Conservation (phyloP, 2,113 vertebrate species). For the Takifugu bimaculatus region DNA sequence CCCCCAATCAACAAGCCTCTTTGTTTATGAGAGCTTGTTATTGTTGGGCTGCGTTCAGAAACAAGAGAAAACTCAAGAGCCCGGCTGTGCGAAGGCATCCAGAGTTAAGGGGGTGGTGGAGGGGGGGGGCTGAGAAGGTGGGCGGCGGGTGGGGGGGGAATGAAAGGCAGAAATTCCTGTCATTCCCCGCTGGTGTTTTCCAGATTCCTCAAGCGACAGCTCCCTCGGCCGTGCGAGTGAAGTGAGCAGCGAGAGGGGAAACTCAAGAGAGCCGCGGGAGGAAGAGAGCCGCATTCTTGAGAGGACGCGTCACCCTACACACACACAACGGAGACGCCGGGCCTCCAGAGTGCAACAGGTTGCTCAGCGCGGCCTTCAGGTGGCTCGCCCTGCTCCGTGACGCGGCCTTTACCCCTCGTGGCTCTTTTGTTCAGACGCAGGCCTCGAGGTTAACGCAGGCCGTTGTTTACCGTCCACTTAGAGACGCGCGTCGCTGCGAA, state of each 20-base stretch:
- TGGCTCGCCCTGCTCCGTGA: not conserved
- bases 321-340: conserved; percentile 49
- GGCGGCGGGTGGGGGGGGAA: conserved; percentile 13
- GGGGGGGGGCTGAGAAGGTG: conserved; percentile 36
- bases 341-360: conserved; percentile 50
- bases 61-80: conserved; percentile 73
- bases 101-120: conserved; percentile 68
- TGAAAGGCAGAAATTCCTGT: conserved; percentile 73
- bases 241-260: conserved; percentile 64
- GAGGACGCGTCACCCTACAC: conserved; percentile 66
- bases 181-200: conserved; percentile 78
- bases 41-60: conserved; percentile 95
- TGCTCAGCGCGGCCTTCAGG: conserved; percentile 27
- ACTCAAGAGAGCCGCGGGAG: conserved; percentile 52
- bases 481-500: conserved; percentile 48
- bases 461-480: conserved; percentile 38
- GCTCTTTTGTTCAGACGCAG: conserved; percentile 2
- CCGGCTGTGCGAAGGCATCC: conserved; percentile 72
- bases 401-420: not conserved
- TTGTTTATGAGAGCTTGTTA: conserved; percentile 96
- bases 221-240: conserved; percentile 55
- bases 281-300: conserved; percentile 69
- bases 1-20: conserved; percentile 89
- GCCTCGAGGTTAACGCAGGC: conserved; percentile 8
- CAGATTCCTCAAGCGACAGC: conserved; percentile 72